phyloP scores from a whole-genome alignment of 2,797 vertebrate species.

The Macropodus opercularis region DNA sequence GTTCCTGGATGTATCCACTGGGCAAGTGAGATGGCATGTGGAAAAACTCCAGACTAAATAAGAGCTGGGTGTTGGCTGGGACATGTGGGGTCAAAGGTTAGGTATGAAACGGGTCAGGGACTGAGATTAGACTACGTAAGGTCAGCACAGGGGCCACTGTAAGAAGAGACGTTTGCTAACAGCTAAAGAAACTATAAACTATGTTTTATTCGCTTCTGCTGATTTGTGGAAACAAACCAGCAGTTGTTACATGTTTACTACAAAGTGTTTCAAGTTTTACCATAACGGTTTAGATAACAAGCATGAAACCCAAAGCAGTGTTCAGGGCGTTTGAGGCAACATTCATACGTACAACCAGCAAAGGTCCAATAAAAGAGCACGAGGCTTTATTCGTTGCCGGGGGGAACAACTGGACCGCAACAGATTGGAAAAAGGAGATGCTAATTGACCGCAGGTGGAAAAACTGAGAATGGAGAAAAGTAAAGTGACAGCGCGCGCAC shows the following conservation, averaged over 20 bases:
- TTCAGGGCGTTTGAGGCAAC: constrained; percentile 25
- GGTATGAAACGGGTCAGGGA: constrained; percentile 32
- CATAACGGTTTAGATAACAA: background rate
- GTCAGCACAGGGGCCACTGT: constrained; percentile 7
- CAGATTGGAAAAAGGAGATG: constrained; percentile 6
- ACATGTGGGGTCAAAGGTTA: constrained; percentile 42
- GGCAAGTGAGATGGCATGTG: constrained; percentile 4
- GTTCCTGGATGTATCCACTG: background rate
- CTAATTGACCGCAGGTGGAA: background rate
- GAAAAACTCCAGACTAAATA: constrained; percentile 4
- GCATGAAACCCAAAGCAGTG: constrained; percentile 33
- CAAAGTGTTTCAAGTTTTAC: constrained; percentile 32
- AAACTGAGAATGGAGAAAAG: background rate
- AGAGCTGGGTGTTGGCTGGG: constrained; percentile 48
- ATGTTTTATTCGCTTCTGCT: constrained; percentile 35
- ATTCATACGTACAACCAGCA: constrained; percentile 13
- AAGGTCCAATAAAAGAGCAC: constrained; percentile 45
- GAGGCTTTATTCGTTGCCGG: constrained; percentile 48
- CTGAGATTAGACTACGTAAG: constrained; percentile 14
- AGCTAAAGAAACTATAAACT: constrained; percentile 3
- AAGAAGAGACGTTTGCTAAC: constrained; percentile 1
- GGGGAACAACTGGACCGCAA: constrained; percentile 21
- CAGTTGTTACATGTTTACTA: constrained; percentile 13
- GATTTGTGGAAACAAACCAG: constrained; percentile 26
- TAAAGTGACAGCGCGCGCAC: constrained; percentile 20